Conservation (phyloP, 2,888 invertebrate genomes). For the Chymomyza procnemis region DNA sequence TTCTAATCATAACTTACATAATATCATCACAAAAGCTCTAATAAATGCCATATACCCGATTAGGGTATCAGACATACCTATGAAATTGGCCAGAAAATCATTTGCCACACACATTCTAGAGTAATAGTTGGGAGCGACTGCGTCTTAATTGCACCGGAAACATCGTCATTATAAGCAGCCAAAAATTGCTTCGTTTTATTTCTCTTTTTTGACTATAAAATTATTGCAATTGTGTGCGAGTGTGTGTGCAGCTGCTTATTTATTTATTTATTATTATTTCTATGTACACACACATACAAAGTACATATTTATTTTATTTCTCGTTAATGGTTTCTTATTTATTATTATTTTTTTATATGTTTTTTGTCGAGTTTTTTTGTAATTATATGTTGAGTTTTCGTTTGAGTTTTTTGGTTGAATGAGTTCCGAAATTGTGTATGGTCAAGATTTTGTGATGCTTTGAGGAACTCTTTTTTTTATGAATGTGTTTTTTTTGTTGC, state of each 20-base stretch:
- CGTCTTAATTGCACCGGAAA: constrained; percentile 64
- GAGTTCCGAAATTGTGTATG: background rate
- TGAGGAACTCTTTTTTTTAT: background rate
- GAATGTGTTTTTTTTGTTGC: too few relatives aligned
- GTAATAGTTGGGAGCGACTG: constrained; percentile 22
- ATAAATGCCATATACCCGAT: background rate
- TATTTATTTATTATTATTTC: constrained; percentile 1
- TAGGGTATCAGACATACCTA: background rate
- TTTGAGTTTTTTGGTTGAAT: background rate
- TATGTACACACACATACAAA: background rate
- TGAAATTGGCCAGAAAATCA: background rate
- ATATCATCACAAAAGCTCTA: background rate
- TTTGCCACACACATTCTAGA: background rate
- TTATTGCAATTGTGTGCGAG: constrained; percentile 13
- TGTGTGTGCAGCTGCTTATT: background rate
- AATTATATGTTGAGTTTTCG: background rate
- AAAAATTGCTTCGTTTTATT: constrained; percentile 33
- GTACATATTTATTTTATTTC: constrained; percentile 1
- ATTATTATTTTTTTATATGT: background rate
- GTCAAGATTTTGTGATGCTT: background rate
- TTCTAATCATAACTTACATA: background rate
- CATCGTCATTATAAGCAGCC: constrained; percentile 39
- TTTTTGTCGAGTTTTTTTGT: background rate
- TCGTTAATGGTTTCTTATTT: background rate
- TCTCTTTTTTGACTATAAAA: constrained; percentile 18